These are phyloP conservation scores for Microcebus lehilahytsara DNA, from an alignment of 2,113 vertebrate species.

Conservation along the genomic window DNA sequence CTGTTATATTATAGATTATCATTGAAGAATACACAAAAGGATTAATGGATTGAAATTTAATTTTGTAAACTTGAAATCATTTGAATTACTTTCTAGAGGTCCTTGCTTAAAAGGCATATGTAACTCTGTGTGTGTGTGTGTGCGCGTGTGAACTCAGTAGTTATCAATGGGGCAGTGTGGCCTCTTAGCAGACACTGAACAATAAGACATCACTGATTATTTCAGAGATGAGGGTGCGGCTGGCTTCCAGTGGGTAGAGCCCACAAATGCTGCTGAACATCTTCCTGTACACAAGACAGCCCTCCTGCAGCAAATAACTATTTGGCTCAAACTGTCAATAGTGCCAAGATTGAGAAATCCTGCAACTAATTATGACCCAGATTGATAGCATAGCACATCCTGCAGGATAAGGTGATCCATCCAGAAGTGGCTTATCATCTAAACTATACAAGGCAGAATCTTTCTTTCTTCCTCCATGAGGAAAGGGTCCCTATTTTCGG, in stretches of 20 bases:
- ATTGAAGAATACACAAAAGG: background rate
- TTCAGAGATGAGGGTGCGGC: background rate
- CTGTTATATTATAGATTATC: background rate
- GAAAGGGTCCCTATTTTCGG: background rate
- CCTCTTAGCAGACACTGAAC: background rate
- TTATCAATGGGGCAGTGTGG: background rate
- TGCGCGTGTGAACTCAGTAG: background rate
- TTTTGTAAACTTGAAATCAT: background rate
- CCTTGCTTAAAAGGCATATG: background rate
- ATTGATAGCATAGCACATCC: background rate
- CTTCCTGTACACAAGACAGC: background rate
- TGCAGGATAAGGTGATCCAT: background rate
- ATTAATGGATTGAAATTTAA: background rate
- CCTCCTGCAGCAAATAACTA: background rate
- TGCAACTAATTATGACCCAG: background rate
- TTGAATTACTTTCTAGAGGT: background rate
- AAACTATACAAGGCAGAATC: background rate
- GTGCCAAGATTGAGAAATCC: background rate
- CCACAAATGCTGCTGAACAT: background rate
- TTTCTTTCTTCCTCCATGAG: fast-evolving
- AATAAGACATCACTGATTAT: background rate
- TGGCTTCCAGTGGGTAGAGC: background rate
- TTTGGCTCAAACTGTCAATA: background rate
- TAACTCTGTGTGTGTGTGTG: background rate
- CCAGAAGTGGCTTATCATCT: background rate